Base-by-base conservation (phyloP, 2,888 invertebrate genomes). In the Agrochola lota region DNA sequence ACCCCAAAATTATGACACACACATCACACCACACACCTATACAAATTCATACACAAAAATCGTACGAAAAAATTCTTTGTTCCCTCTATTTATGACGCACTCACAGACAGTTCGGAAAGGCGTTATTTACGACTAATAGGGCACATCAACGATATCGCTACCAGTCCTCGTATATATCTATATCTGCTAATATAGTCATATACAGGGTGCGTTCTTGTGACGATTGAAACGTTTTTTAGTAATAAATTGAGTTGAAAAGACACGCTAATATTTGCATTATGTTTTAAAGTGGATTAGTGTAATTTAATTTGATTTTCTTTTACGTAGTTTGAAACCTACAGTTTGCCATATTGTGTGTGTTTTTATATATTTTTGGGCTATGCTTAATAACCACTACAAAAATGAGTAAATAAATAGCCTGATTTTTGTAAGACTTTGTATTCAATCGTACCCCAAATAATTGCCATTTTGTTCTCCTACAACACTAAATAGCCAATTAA, bases 91-190 rank as follows among this genome's bases (percentile, higher is more conserved):
- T 71, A 15, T 40, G 23, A 62, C 77, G 23, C 77, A 74, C 62
- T 74, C 77, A 74, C 12, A 71, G 6, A 55, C 17, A 70, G 71
- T 84, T 86, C 71, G 49, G 55, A 63, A 85, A 84, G 80, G 81
- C 80, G 78, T 77, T 83, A 84, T 85, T 84, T 84, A 85, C 71
- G 83, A 74, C 81, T 84, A 88, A 89, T 85, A 85, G 78, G 73
- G 57, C 59, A 69, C 78, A 80, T 85, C 78, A 80, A 82, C 88
- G 88, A 89, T 87, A 88, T 87, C 89, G 86, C 85, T 66, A 86
- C 89, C 89, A 87, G 73, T 52, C 83, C 74, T 30, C 35, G 55
- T 67, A 80, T 63, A 78, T 68, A 77, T 71, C 72, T 77, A 72
- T 78, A 78, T 66, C n/a, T 62, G 49, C 60, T 64, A 55, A 26